Conservation (phyloP, 2,113 vertebrate species). For the Ophiodon elongatus region DNA sequence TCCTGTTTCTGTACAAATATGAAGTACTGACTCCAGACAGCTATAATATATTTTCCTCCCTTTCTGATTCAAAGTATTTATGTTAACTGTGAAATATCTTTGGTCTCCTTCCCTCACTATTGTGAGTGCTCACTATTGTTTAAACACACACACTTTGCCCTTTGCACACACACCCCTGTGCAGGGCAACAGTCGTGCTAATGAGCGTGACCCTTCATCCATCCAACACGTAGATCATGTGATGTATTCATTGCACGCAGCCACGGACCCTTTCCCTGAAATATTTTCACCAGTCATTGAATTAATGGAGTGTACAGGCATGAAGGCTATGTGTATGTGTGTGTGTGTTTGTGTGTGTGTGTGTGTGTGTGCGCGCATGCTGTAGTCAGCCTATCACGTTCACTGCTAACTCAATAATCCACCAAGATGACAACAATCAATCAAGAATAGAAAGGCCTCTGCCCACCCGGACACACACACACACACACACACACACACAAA, state of each 20-base stretch:
- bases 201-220: neutral
- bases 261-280: conserved; percentile 37
- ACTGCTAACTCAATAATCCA: conserved; percentile 78
- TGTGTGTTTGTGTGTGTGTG: neutral
- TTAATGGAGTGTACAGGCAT: conserved; percentile 44
- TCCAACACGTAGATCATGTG: conserved; percentile 7
- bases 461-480: conserved; percentile 25
- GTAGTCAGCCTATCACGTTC: conserved; percentile 60
- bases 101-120: neutral
- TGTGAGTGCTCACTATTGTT: neutral
- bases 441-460: conserved; percentile 56
- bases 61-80: no score
- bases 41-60: no score
- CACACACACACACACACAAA: conserved; percentile 48
- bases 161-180: neutral
- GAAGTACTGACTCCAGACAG: no score
- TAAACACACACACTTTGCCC: neutral
- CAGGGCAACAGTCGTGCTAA: neutral
- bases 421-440: conserved; percentile 81
- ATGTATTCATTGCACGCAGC: conserved; percentile 30
- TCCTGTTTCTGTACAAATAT: no score
- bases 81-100: neutral
- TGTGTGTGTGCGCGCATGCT: conserved; percentile 15
- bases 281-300: conserved; percentile 50
- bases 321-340: conserved; percentile 15